A percentile compares a stretch with the other conserved stretches of the same genome.
phyloP scores from a whole-genome alignment of 2,888 invertebrate genomes.

The Gastrophysa polygoni region DNA sequence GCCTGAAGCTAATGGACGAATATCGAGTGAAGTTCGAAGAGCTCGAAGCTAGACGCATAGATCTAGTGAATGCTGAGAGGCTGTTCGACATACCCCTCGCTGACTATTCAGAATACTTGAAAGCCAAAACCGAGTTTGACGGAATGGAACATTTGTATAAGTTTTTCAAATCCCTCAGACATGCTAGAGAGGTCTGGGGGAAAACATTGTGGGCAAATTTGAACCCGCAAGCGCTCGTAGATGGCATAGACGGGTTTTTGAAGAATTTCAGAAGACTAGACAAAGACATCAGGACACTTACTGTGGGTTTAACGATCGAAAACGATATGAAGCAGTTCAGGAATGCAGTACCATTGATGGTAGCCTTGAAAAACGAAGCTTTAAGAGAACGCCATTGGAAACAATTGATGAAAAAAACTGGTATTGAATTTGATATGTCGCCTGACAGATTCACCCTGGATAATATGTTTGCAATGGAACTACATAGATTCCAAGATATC shows the following conservation, averaged over 20 bases:
- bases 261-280: slow-evolving; percentile 79
- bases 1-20: slow-evolving; percentile 73
- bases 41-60: slow-evolving; percentile 69
- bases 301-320: slow-evolving; percentile 74
- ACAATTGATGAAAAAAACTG: slow-evolving; percentile 85
- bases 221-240: slow-evolving; percentile 80
- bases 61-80: slow-evolving; percentile 76
- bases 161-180: slow-evolving; percentile 79
- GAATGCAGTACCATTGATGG: slow-evolving; percentile 85
- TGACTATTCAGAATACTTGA: slow-evolving; percentile 77
- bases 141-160: slow-evolving; percentile 76
- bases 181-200: slow-evolving; percentile 80
- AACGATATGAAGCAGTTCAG: slow-evolving; percentile 89
- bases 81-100: slow-evolving; percentile 87
- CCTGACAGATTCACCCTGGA: slow-evolving; percentile 85
- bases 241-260: slow-evolving; percentile 85
- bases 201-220: slow-evolving; percentile 87
- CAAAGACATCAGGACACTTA: slow-evolving; percentile 64
- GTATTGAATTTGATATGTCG: slow-evolving; percentile 83
- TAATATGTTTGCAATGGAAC: slow-evolving; percentile 92
- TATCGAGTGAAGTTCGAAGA: slow-evolving; percentile 70
- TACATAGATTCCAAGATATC: slow-evolving; percentile 80
- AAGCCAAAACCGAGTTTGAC: slow-evolving; percentile 67
- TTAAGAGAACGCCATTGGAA: slow-evolving; percentile 90
- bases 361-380: slow-evolving; percentile 89